Evolutionary conservation across 2,797 vertebrate species (phyloP).

Genomic region (Prionace glauca): DNA sequence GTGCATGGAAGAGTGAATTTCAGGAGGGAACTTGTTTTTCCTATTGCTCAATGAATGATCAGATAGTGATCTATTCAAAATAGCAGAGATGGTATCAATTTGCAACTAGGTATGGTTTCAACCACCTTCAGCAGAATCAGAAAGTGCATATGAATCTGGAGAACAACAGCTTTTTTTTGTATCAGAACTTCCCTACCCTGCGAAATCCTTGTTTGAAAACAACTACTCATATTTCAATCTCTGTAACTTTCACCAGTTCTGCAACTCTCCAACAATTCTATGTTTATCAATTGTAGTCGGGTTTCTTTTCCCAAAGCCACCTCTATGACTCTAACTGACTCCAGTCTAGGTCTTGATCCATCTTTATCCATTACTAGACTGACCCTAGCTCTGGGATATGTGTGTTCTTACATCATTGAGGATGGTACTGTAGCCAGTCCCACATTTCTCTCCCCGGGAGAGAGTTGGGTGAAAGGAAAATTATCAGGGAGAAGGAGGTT

Average conservation of each 20-base stretch:
- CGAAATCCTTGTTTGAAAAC: not conserved
- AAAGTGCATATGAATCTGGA: not conserved
- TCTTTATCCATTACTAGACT: too few species aligned
- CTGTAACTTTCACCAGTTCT: not conserved
- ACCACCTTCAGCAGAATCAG: not conserved
- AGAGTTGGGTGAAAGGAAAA: too few species aligned
- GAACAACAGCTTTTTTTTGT: not conserved
- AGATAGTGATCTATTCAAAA: constrained; percentile 26
- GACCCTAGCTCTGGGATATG: too few species aligned
- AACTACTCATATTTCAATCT: not conserved
- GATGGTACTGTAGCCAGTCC: too few species aligned
- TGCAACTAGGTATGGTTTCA: constrained; percentile 2
- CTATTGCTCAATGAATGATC: not conserved
- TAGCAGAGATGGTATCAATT: not conserved
- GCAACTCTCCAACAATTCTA: not conserved
- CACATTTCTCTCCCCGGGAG: too few species aligned
- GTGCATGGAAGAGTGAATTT: constrained; percentile 31
- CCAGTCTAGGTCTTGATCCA: too few species aligned
- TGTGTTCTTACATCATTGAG: too few species aligned
- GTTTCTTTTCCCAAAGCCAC: not conserved
- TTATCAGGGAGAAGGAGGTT: too few species aligned
- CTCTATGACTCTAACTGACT: too few species aligned
- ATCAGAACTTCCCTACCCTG: not conserved
- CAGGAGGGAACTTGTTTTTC: constrained; percentile 25
- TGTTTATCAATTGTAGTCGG: not conserved